Conservation (phyloP, 2,797 vertebrate species). For the Zenarchopterus dispar region DNA sequence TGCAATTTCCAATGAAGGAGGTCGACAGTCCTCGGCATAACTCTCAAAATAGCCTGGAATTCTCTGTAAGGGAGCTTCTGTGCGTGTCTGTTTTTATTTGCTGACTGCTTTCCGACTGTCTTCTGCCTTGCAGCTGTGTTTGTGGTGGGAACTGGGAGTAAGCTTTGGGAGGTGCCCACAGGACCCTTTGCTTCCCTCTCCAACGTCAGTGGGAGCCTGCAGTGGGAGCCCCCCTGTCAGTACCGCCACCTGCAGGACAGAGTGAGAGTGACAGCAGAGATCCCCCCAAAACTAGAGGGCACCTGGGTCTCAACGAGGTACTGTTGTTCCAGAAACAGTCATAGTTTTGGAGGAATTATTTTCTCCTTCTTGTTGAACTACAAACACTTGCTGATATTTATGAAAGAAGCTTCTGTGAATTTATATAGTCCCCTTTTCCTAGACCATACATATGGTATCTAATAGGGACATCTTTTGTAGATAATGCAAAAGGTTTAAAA, state of each 20-base stretch:
- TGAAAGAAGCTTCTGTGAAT: too few relatives aligned
- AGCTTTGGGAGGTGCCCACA: constrained; percentile 81
- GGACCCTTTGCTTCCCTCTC: constrained; percentile 56
- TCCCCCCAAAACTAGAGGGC: constrained; percentile 86
- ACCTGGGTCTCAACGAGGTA: constrained; percentile 91
- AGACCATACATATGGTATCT: too few relatives aligned
- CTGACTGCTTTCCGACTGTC: constrained; percentile 30
- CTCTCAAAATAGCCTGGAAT: constrained; percentile 21
- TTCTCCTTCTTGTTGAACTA: neutral
- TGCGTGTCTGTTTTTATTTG: constrained; percentile 34
- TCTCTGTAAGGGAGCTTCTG: constrained; percentile 16
- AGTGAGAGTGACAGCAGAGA: constrained; percentile 74
- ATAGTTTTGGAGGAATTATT: too few relatives aligned
- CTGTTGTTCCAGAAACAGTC: neutral
- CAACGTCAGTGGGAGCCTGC: constrained; percentile 60
- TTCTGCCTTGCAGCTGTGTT: constrained; percentile 59
- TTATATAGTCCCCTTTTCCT: too few relatives aligned
- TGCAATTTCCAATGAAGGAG: constrained; percentile 29
- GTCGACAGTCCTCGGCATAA: constrained; percentile 30
- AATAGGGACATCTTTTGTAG: too few relatives aligned
- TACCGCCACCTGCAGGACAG: constrained; percentile 82
- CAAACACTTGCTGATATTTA: neutral
- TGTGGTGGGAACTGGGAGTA: constrained; percentile 76
- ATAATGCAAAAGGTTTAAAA: too few relatives aligned
- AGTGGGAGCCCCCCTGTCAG: constrained; percentile 85